Conservation (phyloP, 1,140 invertebrate species). For the Magallana ariakensis region DNA sequence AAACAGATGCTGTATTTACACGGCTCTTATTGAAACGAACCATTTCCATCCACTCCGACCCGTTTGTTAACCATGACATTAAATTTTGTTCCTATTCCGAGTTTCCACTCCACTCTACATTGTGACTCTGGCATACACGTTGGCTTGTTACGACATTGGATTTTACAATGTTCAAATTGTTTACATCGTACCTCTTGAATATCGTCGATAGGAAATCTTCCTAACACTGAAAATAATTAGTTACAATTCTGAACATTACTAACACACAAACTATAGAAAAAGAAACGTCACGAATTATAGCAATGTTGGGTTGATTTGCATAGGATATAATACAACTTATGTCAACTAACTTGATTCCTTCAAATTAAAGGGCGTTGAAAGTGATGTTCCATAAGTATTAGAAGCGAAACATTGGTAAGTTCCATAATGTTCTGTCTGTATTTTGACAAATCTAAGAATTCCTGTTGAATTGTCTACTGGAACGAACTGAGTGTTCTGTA, state of each 20-base stretch:
- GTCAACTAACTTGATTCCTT: neutral
- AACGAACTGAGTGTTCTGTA: neutral
- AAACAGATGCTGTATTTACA: too few relatives aligned
- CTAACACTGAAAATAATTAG: too few relatives aligned
- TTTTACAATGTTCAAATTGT: conserved; percentile 3
- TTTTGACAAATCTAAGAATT: neutral
- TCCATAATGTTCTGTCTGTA: neutral
- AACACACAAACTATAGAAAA: too few relatives aligned
- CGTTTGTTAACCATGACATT: neutral
- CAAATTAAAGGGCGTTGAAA: conserved; percentile 24
- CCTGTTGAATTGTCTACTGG: neutral
- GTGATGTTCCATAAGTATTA: conserved; percentile 17
- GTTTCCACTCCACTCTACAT: conserved; percentile 31
- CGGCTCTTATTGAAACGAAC: neutral
- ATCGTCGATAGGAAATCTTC: neutral
- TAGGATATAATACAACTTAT: too few relatives aligned
- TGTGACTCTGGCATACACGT: neutral
- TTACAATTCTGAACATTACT: too few relatives aligned
- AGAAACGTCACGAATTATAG: too few relatives aligned
- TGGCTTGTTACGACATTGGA: neutral
- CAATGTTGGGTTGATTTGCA: too few relatives aligned
- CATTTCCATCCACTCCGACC: conserved; percentile 29
- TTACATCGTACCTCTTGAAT: neutral
- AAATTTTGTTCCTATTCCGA: neutral
- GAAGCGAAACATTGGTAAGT: conserved; percentile 36